These are phyloP conservation scores for Lordiphosa stackelbergi DNA, from an alignment of 1,140 invertebrate genomes.

Conservation along the genomic window DNA sequence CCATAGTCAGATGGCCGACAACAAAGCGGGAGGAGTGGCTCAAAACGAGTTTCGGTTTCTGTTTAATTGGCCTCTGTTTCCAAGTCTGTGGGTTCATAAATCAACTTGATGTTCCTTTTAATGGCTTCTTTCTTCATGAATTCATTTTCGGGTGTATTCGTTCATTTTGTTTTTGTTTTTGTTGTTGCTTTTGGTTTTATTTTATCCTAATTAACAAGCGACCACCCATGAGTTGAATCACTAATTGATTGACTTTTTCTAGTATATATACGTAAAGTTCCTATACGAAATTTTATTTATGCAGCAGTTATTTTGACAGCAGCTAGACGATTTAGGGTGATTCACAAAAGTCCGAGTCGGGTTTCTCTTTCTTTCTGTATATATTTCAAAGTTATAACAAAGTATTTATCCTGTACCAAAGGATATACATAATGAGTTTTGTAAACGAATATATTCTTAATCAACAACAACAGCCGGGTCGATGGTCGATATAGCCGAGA, in stretches of 20 bases:
- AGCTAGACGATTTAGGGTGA: no score
- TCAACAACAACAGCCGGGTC: no score
- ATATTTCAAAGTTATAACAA: no score
- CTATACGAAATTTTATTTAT: no score
- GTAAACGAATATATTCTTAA: no score
- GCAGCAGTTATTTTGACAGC: no score
- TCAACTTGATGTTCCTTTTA: slow-evolving; percentile 60
- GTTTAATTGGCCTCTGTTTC: slow-evolving; percentile 17
- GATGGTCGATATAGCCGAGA: no score
- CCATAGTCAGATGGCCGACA: slow-evolving; percentile 11
- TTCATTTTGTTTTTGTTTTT: slow-evolving; percentile 3
- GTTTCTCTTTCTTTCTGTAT: no score
- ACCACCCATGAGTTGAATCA: slow-evolving; percentile 23
- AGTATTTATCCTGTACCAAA: no score
- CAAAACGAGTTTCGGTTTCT: slow-evolving; percentile 57
- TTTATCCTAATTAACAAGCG: slow-evolving; percentile 13
- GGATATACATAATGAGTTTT: no score
- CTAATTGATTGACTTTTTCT: slow-evolving; percentile 1
- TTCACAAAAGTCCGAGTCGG: no score
- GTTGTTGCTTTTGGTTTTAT: slow-evolving; percentile 1
- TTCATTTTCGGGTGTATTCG: slow-evolving; percentile 17
- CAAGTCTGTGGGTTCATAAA: slow-evolving; percentile 45
- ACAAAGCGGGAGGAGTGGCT: slow-evolving; percentile 45
- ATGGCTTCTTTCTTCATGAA: slow-evolving; percentile 55
- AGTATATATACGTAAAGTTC: no score